A percentile compares a stretch with the other conserved stretches of the same genome.
Evolutionary conservation across 1,140 invertebrate genomes (phyloP).

Genomic region (Limonius californicus): DNA sequence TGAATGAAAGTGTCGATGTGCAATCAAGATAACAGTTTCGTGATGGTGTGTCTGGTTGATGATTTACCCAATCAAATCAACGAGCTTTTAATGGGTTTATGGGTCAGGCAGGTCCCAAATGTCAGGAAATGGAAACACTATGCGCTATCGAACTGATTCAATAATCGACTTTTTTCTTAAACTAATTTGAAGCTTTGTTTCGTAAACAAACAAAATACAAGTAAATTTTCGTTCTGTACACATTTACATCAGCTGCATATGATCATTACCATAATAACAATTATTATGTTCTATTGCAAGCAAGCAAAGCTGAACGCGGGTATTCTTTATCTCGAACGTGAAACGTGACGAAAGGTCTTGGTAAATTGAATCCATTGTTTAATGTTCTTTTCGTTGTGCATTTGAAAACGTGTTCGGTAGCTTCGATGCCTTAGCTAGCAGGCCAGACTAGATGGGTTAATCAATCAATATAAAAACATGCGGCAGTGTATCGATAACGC

Average conservation of each 20-base stretch:
- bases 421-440: background rate
- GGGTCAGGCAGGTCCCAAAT: no score
- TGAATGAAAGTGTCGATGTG: no score
- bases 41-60: no score
- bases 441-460: background rate
- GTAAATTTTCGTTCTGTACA: background rate
- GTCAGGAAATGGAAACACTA: no score
- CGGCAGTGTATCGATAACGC: background rate
- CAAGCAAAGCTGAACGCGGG: background rate
- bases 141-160: no score
- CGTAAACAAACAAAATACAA: no score
- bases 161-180: no score
- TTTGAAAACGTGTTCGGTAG: background rate
- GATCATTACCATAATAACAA: background rate
- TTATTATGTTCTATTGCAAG: background rate
- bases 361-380: background rate
- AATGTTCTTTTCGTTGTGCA: background rate
- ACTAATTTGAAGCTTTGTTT: no score
- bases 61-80: no score
- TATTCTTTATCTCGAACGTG: background rate
- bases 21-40: no score
- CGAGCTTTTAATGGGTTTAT: no score
- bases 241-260: background rate
- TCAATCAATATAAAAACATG: conserved; percentile 6
- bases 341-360: background rate